Evolutionary conservation across 1,140 invertebrate species (phyloP).

Genomic region (Drosophila elegans): DNA sequence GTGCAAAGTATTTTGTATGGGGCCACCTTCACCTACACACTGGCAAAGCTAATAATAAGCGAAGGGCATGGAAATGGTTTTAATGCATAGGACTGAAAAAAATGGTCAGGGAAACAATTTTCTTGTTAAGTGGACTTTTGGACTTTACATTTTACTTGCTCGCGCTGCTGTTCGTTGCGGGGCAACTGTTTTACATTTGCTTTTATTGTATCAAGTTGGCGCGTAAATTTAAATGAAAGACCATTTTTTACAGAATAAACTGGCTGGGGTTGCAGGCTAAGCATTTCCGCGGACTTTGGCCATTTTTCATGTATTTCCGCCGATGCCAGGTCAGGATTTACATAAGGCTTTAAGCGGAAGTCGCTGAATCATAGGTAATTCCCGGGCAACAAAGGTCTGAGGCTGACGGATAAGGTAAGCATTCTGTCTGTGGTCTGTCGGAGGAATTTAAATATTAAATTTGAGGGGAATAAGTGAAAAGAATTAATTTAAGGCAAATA

Average conservation of each 20-base stretch:
- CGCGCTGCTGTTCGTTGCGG: conserved; percentile 11
- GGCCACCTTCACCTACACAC: conserved; percentile 18
- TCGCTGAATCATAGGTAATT: conserved; percentile 30
- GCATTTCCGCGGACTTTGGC: conserved; percentile 38
- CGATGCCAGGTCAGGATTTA: conserved; percentile 25
- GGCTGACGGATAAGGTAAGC: conserved; percentile 24
- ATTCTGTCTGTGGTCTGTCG: conserved; percentile 1
- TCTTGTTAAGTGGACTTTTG: conserved; percentile 65
- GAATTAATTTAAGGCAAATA: conserved; percentile 16
- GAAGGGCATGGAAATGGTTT: conserved; percentile 53
- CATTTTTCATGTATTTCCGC: conserved; percentile 26
- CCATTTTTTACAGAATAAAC: conserved; percentile 34
- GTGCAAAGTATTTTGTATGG: conserved; percentile 65
- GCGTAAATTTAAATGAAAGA: conserved; percentile 70
- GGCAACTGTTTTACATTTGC: conserved; percentile 59
- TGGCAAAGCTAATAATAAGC: conserved; percentile 49
- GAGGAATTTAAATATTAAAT: conserved; percentile 36
- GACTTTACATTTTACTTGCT: conserved; percentile 48
- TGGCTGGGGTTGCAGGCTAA: conserved; percentile 3
- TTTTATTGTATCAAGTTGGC: conserved; percentile 64
- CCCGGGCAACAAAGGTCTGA: conserved; percentile 7
- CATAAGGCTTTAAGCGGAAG: conserved; percentile 36
- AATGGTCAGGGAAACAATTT: conserved; percentile 60
- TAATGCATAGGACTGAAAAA: conserved; percentile 46
- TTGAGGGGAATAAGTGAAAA: conserved; percentile 4